These are phyloP conservation scores for Orchesella cincta DNA, from an alignment of 1,140 invertebrate genomes.

Conservation along the genomic window DNA sequence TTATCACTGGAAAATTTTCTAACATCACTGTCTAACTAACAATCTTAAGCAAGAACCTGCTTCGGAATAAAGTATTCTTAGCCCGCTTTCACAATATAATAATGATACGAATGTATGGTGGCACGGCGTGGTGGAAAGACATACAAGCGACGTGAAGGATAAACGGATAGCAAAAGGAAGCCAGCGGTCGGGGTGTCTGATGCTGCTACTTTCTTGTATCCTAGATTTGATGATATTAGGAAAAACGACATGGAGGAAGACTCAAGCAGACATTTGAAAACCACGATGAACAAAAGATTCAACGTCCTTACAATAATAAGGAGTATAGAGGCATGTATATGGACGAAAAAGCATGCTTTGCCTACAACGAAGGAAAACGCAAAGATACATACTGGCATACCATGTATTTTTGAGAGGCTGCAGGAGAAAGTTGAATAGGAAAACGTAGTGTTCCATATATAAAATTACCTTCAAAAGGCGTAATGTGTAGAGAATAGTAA, in stretches of 20 bases:
- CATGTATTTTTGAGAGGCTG: too few species aligned
- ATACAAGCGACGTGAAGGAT: background rate
- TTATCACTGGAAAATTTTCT: too few species aligned
- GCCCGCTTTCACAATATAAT: too few species aligned
- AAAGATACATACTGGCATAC: too few species aligned
- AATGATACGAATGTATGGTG: too few species aligned
- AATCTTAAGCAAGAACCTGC: too few species aligned
- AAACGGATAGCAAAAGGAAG: background rate
- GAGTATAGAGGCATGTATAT: background rate
- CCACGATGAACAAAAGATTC: slow-evolving; percentile 14
- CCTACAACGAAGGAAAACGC: background rate
- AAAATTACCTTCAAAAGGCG: background rate
- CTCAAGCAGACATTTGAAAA: slow-evolving; percentile 11
- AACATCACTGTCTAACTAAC: too few species aligned
- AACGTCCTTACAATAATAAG: background rate
- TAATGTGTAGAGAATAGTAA: slow-evolving; percentile 18
- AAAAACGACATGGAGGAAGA: slow-evolving; percentile 1
- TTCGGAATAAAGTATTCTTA: too few species aligned
- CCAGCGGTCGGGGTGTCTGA: background rate
- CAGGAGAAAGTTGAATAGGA: too few species aligned
- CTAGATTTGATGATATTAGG: background rate
- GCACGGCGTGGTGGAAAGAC: background rate
- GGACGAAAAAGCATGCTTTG: background rate
- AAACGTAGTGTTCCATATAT: too few species aligned
- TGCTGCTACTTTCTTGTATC: background rate